Evolutionary conservation across 2,113 vertebrate genomes (phyloP), one percentile per base, ranked within the genome.

Genomic region (Mus spicilegus): DNA sequence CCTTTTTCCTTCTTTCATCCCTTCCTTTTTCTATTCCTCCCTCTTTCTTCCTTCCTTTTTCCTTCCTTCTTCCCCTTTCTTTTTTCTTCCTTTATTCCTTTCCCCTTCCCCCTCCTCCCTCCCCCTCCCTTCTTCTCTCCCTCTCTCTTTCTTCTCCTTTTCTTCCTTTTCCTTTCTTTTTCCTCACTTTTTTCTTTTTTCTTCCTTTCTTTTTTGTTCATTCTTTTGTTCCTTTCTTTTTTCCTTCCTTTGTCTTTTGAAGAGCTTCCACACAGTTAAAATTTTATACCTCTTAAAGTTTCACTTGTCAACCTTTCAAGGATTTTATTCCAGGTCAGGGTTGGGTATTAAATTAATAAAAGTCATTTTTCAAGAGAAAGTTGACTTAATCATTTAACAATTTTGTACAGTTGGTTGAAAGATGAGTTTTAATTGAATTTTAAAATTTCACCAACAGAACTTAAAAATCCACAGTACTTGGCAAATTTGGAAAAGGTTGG

Each of bases 351-450:
- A 65, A 56, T 92, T 91, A 94, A 14, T 33, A 58, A 72, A 67
- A 87, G 76, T 24, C 42, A 91, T 95, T 91, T 91, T 96, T 97
- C 42, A 67, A 65, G 65, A 95, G 24, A 49, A 92, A 77, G 5
- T 49, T 82, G 46, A 80, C 42, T 92, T 92, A 78, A 16, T 93
- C 5, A 81, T 65, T 92, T 95, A 78, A 72, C 56, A 72, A 87
- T 93, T 96, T 70, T 87, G 8, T 65, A 20, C 72, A 91, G 61
- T 80, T 89, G 46, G 72, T 80, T 33, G 56, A 54, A 72, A 95
- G 36, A 85, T 58, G 54, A 13, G 54, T 54, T 54, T 51, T 51
- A 87, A 70, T 30, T 63, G 20, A 92, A 4, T 86, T 73, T 94
- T 95, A 49, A 89, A 87, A 5, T 9, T 91, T 94, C 78, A 87